phyloP scores from a whole-genome alignment of 2,888 invertebrate species.

The Andrena chrysosceles region DNA sequence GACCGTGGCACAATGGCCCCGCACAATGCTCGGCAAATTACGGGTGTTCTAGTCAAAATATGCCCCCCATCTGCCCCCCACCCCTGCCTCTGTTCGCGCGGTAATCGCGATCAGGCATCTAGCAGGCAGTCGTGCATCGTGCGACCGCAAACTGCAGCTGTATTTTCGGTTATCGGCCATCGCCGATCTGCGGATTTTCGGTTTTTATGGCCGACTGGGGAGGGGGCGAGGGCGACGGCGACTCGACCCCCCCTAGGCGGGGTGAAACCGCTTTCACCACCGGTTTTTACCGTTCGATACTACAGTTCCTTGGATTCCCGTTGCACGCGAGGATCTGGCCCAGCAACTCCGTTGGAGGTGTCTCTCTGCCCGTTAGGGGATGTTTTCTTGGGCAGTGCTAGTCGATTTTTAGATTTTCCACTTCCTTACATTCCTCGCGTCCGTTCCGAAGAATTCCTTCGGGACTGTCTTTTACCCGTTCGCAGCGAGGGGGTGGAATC shows the following conservation, averaged over 20 bases:
- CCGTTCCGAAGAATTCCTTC: not conserved
- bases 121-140: conserved; percentile 72
- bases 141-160: conserved; percentile 84
- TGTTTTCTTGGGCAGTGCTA: no score
- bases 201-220: conserved; percentile 65
- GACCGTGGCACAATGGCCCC: conserved; percentile 70
- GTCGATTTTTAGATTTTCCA: no score
- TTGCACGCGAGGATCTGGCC: not conserved
- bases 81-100: conserved; percentile 28
- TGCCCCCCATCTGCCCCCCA: conserved; percentile 40
- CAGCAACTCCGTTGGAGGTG: no score
- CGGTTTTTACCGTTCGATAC: conserved; percentile 58
- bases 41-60: conserved; percentile 83
- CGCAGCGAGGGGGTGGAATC: no score
- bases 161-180: conserved; percentile 83
- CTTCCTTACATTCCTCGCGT: no score
- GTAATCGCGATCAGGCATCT: conserved; percentile 76
- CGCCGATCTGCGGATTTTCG: conserved; percentile 83
- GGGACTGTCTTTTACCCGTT: no score
- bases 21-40: conserved; percentile 83
- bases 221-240: conserved; percentile 35
- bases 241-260: conserved; percentile 18
- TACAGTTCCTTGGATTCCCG: conserved; percentile 2
- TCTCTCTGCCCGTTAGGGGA: no score
- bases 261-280: conserved; percentile 50